Base-by-base conservation (phyloP, 2,888 invertebrate genomes). In the Caenorhabditis auriculariae region DNA sequence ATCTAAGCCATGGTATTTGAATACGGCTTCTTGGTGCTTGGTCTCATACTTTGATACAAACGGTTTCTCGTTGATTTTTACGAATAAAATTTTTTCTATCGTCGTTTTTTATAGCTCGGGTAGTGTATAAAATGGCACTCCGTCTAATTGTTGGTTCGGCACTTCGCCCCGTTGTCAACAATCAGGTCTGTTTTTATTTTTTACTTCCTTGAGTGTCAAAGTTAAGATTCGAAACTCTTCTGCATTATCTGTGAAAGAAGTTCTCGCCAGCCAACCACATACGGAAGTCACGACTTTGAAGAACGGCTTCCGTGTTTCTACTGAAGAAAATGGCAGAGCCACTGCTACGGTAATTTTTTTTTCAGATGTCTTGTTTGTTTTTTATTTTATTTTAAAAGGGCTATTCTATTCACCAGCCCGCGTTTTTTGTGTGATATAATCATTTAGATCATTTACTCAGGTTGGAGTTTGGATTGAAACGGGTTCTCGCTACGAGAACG, bases 381-480 rank as follows among this genome's bases (percentile, higher is more conserved):
- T 23, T 9, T 27, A 32, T 28, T 48, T 42, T 12, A n/a, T 15
- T 29, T 47, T 24, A 19, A 21, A n/a, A 24, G 12, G 23, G 17
- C n/a, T n/a, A n/a, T n/a, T n/a, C n/a, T n/a, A n/a, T n/a, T n/a
- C n/a, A 6, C n/a, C 41, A 21, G 7, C 41, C 7, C 41, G 21
- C 7, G 7, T n/a, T 15, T 29, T 28, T 45, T n/a, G n/a, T n/a
- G n/a, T 32, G 9, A 12, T 32, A 32, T 32, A 9, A 19, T 46
- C 9, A 7, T 19, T 19, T 6, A 15, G 15, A 4, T 12, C 37
- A 19, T 45, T 59, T 45, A 2, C n/a, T n/a, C 45, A 84, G 85
- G 84, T 85, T 63, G 86, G 86, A 42, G 86, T 98, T 38, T 99
- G 96, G 95, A 95, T 98, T 76, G 96, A 99, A 86, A 93, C 96